Conservation (phyloP, 2,888 invertebrate species). For the Glyphotaelius pellucidus region DNA sequence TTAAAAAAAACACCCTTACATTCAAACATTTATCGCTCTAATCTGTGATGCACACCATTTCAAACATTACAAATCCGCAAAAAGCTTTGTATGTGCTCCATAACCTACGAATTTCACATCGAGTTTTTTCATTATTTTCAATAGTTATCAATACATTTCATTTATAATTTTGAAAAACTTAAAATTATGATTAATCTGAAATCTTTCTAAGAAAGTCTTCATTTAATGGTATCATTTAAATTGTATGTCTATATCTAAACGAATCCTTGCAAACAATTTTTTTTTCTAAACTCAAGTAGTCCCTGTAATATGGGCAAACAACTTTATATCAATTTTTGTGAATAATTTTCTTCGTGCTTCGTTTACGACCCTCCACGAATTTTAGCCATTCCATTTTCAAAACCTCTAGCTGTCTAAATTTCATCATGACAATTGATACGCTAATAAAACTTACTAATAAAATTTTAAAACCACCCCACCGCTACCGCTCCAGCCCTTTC, state of each 20-base stretch:
- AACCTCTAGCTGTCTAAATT: background rate
- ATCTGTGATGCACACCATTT: background rate
- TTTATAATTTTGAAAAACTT: background rate
- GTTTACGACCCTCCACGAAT: background rate
- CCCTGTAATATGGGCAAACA: no score
- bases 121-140: background rate
- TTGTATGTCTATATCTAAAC: no score
- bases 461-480: background rate
- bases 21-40: background rate
- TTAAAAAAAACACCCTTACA: background rate
- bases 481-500: background rate
- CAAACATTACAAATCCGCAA: background rate
- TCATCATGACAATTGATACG: background rate
- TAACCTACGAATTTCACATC: background rate
- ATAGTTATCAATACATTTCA: background rate
- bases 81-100: background rate
- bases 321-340: background rate
- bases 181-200: background rate
- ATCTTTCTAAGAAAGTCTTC: background rate
- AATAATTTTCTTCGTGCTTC: background rate
- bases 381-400: background rate
- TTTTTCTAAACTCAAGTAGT: no score
- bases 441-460: background rate
- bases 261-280: no score
- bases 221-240: background rate